A percentile compares a stretch with the other conserved stretches of the same genome.
These are phyloP conservation scores for Heliconius eleuchia DNA, from an alignment of 1,140 invertebrate genomes.

Conservation along the genomic window DNA sequence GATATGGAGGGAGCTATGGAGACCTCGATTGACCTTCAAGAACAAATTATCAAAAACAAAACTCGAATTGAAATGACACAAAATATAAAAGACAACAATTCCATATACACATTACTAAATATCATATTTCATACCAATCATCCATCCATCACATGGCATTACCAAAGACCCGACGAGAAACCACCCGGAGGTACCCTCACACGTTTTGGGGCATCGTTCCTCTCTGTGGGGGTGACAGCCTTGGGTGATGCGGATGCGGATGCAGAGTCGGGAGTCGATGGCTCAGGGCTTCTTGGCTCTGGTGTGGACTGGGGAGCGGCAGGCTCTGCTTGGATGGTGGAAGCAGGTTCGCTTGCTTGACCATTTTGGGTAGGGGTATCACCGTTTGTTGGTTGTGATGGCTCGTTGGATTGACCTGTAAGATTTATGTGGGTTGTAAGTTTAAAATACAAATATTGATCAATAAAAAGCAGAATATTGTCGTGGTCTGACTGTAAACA, in stretches of 20 bases:
- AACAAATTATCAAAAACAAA: background rate
- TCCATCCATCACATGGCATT: constrained; percentile 42
- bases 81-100: background rate
- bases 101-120: constrained; percentile 34
- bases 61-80: background rate
- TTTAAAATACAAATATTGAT: too few relatives aligned
- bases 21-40: too few relatives aligned
- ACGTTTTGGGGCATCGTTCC: constrained; percentile 63
- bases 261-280: constrained; percentile 36
- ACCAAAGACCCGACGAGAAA: constrained; percentile 83
- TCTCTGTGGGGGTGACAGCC: constrained; percentile 45
- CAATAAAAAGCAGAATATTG: too few relatives aligned
- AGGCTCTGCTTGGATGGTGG: constrained; percentile 31
- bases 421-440: background rate
- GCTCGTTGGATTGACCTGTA: constrained; percentile 54
- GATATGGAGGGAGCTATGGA: too few relatives aligned
- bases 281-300: constrained; percentile 23
- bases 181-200: constrained; percentile 82
- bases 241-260: constrained; percentile 37
- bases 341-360: constrained; percentile 31
- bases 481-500: too few relatives aligned
- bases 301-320: constrained; percentile 3
- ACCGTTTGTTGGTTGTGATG: constrained; percentile 51
- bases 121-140: background rate
- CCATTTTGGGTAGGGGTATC: constrained; percentile 56